A percentile compares a stretch with the other conserved stretches of the same genome.
Conservation (phyloP, 2,888 invertebrate species). For the Agrochola macilenta region DNA sequence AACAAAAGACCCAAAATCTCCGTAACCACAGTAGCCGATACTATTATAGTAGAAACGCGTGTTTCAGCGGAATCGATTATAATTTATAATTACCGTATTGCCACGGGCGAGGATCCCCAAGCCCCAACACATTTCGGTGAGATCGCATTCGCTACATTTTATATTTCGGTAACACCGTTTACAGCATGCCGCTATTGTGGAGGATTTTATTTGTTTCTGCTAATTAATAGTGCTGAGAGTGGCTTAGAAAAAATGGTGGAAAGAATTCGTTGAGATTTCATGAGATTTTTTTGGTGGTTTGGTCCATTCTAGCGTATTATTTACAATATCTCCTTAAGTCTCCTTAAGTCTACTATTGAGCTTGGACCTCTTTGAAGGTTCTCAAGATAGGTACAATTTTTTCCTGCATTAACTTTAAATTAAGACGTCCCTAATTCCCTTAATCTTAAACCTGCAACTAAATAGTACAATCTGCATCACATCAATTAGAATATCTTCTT, state of each 20-base stretch:
- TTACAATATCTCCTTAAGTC: not conserved
- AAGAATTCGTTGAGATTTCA: constrained; percentile 17
- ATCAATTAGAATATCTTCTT: not conserved
- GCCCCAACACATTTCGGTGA: constrained; percentile 18
- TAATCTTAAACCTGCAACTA: not conserved
- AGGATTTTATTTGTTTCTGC: constrained; percentile 58
- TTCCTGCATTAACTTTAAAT: not conserved
- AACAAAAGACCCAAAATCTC: constrained; percentile 12
- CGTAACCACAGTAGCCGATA: constrained; percentile 57
- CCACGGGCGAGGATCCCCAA: constrained; percentile 59
- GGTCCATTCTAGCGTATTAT: not conserved
- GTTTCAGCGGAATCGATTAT: constrained; percentile 69
- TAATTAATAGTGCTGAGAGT: constrained; percentile 24
- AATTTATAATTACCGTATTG: constrained; percentile 66
- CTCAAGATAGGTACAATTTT: not conserved
- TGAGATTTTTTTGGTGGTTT: not conserved
- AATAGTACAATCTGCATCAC: not conserved
- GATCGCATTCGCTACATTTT: constrained; percentile 52
- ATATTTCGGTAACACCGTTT: constrained; percentile 45
- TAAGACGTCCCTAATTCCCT: not conserved
- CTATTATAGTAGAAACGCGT: constrained; percentile 38
- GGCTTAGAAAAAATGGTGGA: not conserved
- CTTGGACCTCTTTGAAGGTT: not conserved
- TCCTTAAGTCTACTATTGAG: not conserved
- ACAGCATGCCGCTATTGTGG: constrained; percentile 29